Conservation (phyloP, 2,888 invertebrate genomes). For the Criorhina ranunculi region DNA sequence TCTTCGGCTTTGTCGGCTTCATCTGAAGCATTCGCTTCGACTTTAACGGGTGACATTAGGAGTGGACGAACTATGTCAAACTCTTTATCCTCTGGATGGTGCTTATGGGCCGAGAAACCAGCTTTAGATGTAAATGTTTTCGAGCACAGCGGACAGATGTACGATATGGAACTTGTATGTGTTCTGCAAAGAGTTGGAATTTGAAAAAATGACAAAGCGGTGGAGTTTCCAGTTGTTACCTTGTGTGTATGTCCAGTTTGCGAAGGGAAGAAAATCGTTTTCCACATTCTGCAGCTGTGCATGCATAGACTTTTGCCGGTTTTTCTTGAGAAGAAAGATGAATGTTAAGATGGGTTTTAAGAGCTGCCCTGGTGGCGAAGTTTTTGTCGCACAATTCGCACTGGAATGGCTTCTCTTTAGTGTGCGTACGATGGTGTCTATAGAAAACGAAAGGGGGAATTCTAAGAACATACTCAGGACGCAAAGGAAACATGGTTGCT, state of each 20-base stretch:
- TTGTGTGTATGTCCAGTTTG: conserved; percentile 77
- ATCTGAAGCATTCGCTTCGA: neutral
- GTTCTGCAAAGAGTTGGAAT: conserved; percentile 33
- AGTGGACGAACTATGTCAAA: conserved; percentile 70
- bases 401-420: conserved; percentile 79
- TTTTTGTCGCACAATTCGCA: conserved; percentile 78
- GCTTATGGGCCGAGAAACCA: conserved; percentile 75
- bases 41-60: conserved; percentile 70
- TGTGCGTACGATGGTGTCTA: conserved; percentile 80
- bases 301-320: conserved; percentile 57
- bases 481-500: neutral
- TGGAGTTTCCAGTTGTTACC: conserved; percentile 45
- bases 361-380: conserved; percentile 77
- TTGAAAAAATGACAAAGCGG: neutral
- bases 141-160: conserved; percentile 67
- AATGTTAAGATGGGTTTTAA: conserved; percentile 77
- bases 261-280: conserved; percentile 72
- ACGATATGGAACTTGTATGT: conserved; percentile 54
- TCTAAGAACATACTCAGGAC: neutral
- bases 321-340: conserved; percentile 36
- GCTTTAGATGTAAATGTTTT: conserved; percentile 74
- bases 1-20: conserved; percentile 35
- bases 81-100: conserved; percentile 70
- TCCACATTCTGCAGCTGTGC: conserved; percentile 63
- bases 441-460: neutral